phyloP scores from a whole-genome alignment of 1,140 invertebrate genomes.

The Alviniconcha marisindica region DNA sequence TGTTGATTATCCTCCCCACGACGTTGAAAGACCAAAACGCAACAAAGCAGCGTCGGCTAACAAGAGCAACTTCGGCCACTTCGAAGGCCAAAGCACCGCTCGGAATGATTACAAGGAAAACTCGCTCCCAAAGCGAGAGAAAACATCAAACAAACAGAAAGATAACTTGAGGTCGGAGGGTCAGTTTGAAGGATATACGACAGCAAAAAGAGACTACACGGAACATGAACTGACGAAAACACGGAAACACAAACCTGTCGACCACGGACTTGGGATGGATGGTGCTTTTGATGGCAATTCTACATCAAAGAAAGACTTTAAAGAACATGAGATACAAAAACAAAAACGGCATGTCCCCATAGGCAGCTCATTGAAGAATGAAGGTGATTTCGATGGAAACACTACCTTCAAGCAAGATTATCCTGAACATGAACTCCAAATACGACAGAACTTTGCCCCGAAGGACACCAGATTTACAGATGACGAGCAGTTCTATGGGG shows the following conservation, averaged over 20 bases:
- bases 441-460: neutral
- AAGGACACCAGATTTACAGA: neutral
- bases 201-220: conserved; percentile 5
- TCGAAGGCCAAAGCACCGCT: too few species aligned
- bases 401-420: neutral
- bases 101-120: too few species aligned
- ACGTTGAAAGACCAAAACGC: neutral
- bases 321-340: neutral
- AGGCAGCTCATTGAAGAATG: neutral
- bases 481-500: neutral
- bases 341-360: neutral
- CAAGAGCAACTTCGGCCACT: too few species aligned
- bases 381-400: neutral
- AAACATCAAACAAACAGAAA: too few species aligned
- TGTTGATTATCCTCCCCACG: neutral
- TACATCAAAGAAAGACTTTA: neutral
- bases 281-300: neutral
- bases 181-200: neutral
- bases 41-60: too few species aligned
- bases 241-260: neutral
- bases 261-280: neutral
- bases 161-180: too few species aligned
- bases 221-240: conserved; percentile 8
- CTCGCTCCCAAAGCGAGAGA: too few species aligned
- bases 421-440: neutral